Percentiles rank a stretch among this genome's conserved stretches.
Conservation (phyloP, 2,888 invertebrate species). For the Oscheius myriophilus region DNA sequence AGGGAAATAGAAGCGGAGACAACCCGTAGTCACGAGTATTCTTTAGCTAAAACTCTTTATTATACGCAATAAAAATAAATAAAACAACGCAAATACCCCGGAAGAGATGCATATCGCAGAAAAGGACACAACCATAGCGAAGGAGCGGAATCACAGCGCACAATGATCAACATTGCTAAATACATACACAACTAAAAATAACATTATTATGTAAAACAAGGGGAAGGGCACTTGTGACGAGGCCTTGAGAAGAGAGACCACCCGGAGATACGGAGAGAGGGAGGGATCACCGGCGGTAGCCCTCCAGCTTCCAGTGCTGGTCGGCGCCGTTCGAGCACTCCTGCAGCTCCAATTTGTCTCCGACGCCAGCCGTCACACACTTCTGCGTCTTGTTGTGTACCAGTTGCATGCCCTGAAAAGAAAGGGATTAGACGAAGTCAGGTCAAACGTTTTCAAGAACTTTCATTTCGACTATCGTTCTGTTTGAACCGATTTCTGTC, state of each 20-base stretch:
- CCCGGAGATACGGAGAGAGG: too few species aligned
- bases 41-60: background rate
- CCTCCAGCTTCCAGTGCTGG: constrained; percentile 29
- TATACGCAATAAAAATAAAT: background rate
- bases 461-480: background rate
- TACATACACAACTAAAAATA: constrained; percentile 9
- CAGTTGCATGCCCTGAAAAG: constrained; percentile 24
- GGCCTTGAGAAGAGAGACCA: background rate
- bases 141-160: constrained; percentile 21
- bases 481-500: too few species aligned
- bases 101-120: constrained; percentile 8
- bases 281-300: background rate
- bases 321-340: constrained; percentile 18
- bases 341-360: constrained; percentile 20
- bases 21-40: constrained; percentile 8
- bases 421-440: too few species aligned
- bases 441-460: too few species aligned
- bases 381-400: constrained; percentile 30
- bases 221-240: constrained; percentile 20
- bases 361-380: constrained; percentile 18
- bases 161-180: constrained; percentile 4
- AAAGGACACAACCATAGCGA: constrained; percentile 17
- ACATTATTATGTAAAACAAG: too few species aligned
- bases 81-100: constrained; percentile 8
- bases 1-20: background rate